Evolutionary conservation across 1,140 invertebrate species (phyloP).

Genomic region (Aporrectodea caliginosa): DNA sequence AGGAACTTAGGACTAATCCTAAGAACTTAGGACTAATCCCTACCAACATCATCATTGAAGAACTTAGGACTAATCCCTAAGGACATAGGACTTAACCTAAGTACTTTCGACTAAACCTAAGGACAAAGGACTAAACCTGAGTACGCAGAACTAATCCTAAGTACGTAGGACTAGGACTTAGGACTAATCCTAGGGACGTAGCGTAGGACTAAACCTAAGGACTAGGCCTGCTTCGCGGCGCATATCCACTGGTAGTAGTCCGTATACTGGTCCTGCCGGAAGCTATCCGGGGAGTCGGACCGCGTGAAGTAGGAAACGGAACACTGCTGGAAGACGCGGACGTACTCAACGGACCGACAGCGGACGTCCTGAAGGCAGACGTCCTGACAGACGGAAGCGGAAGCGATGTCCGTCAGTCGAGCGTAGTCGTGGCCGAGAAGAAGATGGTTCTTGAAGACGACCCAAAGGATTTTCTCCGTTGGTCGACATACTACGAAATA

Average conservation of each 20-base stretch:
- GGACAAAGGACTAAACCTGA: no score
- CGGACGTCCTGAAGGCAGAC: constrained; percentile 26
- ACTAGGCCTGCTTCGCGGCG: no score
- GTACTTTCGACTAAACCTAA: no score
- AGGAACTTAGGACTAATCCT: no score
- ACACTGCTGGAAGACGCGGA: constrained; percentile 9
- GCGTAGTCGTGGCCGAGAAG: constrained; percentile 27
- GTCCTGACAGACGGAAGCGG: constrained; percentile 11
- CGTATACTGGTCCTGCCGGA: constrained; percentile 13
- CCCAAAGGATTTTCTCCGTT: constrained; percentile 11
- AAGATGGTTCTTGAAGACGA: background rate
- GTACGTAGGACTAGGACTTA: no score
- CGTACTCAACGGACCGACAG: constrained; percentile 26
- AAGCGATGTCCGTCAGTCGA: constrained; percentile 13
- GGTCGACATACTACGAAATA: background rate
- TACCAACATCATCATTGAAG: no score
- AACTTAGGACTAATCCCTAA: no score
- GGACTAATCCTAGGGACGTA: no score
- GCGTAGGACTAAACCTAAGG: no score
- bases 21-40: no score
- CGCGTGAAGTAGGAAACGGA: constrained; percentile 12
- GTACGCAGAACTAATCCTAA: no score
- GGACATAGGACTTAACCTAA: no score
- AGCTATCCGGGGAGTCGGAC: constrained; percentile 8
- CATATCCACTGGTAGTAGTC: constrained; percentile 27